Conservation (phyloP, 2,797 vertebrate species). For the Enteromius trimaculatus region DNA sequence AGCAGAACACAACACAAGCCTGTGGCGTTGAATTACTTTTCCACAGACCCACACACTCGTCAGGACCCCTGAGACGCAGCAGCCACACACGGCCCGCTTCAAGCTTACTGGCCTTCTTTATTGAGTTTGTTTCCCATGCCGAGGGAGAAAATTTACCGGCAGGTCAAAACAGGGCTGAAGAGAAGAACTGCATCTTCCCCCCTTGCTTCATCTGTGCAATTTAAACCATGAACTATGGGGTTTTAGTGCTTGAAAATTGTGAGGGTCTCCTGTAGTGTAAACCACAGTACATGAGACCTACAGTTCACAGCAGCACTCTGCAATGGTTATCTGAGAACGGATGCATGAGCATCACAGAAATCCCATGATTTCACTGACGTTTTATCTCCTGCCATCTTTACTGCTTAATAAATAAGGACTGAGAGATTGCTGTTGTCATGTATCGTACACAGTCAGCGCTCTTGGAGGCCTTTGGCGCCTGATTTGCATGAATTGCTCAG, state of each 20-base stretch:
- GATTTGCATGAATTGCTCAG: constrained; percentile 27
- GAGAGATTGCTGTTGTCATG: background rate
- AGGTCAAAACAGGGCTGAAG: constrained; percentile 68
- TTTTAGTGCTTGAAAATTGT: background rate
- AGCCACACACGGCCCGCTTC: constrained; percentile 40
- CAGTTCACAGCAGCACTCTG: background rate
- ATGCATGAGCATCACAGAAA: background rate
- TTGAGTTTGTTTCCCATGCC: constrained; percentile 76
- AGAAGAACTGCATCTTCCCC: constrained; percentile 7
- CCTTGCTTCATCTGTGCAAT: background rate
- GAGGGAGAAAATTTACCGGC: constrained; percentile 72
- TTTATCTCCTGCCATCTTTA: constrained; percentile 15
- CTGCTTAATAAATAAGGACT: background rate
- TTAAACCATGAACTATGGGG: background rate
- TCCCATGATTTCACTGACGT: background rate
- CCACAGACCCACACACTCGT: constrained; percentile 67
- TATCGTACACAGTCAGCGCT: constrained; percentile 35
- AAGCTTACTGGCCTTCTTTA: constrained; percentile 72
- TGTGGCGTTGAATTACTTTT: constrained; percentile 78
- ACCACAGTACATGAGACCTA: background rate
- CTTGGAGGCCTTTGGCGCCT: background rate
- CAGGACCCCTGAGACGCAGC: constrained; percentile 39
- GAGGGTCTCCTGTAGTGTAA: background rate
- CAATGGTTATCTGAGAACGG: background rate
- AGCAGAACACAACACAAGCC: constrained; percentile 80